These are phyloP conservation scores for Scleropages formosus DNA, from an alignment of 2,797 vertebrate species.

Conservation along the genomic window DNA sequence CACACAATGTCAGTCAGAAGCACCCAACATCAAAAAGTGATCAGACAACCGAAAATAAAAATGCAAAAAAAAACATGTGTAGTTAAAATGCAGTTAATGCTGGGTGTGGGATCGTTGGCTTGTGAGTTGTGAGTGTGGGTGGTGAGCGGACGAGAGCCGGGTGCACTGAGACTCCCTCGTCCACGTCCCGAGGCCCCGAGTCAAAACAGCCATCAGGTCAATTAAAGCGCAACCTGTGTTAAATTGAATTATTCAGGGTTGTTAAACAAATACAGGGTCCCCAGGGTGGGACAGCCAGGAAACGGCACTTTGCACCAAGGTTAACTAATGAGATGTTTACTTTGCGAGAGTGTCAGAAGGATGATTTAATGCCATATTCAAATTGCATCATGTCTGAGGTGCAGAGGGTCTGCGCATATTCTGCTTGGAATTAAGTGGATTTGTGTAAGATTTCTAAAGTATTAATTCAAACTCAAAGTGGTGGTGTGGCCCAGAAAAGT, in stretches of 20 bases:
- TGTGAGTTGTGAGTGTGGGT: no score
- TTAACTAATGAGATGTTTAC: conserved; percentile 46
- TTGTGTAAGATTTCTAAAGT: no score
- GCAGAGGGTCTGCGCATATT: no score
- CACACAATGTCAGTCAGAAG: no score
- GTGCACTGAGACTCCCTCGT: conserved; percentile 29
- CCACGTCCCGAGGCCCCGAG: no score
- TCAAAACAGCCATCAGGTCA: conserved; percentile 51
- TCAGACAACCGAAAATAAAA: no score
- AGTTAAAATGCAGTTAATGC: background rate
- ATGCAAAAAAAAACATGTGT: background rate
- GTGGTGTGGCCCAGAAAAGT: no score
- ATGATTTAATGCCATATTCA: conserved; percentile 41
- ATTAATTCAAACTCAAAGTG: no score
- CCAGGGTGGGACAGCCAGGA: conserved; percentile 51
- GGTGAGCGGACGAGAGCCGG: background rate
- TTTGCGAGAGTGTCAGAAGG: conserved; percentile 54
- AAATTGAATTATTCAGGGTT: conserved; percentile 35
- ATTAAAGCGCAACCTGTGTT: conserved; percentile 50
- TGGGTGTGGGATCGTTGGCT: no score
- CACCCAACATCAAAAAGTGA: no score
- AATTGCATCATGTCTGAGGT: background rate
- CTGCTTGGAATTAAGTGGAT: no score
- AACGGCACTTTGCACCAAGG: conserved; percentile 44
- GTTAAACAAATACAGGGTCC: conserved; percentile 41